Evolutionary conservation across 2,888 invertebrate species (phyloP).

Genomic region (Griposia aprilina): DNA sequence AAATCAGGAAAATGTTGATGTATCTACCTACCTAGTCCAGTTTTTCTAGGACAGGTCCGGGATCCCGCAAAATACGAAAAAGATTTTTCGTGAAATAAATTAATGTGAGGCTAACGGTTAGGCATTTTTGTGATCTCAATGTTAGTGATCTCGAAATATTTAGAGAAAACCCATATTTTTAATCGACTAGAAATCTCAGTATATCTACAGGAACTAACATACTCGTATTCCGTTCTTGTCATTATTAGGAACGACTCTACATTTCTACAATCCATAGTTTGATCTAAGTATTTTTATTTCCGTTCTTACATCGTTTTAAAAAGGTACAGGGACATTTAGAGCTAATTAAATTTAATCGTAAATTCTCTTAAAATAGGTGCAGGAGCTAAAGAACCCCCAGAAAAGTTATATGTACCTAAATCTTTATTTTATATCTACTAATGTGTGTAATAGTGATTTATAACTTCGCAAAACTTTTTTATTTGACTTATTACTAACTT

Average conservation of each 20-base stretch:
- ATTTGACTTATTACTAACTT: background rate
- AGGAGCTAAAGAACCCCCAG: background rate
- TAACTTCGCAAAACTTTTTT: background rate
- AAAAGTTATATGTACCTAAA: background rate
- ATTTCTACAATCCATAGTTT: background rate
- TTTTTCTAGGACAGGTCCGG: background rate
- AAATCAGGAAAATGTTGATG: background rate
- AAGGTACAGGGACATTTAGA: background rate
- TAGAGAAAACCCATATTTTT: background rate
- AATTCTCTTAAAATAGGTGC: background rate
- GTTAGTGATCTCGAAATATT: background rate
- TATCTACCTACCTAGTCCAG: background rate
- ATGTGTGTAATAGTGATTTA: too few relatives aligned
- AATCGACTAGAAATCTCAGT: background rate
- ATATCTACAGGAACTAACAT: background rate
- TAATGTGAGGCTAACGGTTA: too few relatives aligned
- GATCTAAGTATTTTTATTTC: background rate
- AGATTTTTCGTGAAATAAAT: background rate
- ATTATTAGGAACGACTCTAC: background rate
- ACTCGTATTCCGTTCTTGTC: background rate
- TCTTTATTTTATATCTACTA: too few relatives aligned
- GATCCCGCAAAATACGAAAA: background rate
- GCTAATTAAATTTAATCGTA: background rate
- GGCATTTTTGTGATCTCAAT: background rate
- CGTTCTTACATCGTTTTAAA: background rate